These are phyloP conservation scores for Eristalis tenax DNA, from an alignment of 2,888 invertebrate species.

Conservation along the genomic window DNA sequence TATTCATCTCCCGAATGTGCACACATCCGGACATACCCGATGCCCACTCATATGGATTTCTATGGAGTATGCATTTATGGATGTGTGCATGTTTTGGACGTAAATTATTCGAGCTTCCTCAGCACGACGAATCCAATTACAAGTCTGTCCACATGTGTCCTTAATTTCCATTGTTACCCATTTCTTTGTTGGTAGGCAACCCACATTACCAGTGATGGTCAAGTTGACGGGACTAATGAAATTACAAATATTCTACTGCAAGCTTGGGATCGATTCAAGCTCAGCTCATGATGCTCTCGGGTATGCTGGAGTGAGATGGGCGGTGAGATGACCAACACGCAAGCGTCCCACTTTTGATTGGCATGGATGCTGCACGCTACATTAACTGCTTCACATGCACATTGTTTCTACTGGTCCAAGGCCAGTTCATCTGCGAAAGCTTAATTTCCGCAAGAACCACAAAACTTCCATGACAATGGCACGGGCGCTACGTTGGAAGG, in stretches of 20 bases:
- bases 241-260: conserved; percentile 43
- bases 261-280: conserved; percentile 19
- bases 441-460: conserved; percentile 67
- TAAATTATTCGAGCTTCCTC: neutral
- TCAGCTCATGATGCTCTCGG: neutral
- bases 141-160: conserved; percentile 32
- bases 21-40: neutral
- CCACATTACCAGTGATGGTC: conserved; percentile 10
- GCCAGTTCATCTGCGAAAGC: conserved; percentile 60
- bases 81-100: neutral
- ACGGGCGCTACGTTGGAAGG: neutral
- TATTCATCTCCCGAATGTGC: neutral
- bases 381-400: conserved; percentile 38
- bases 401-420: conserved; percentile 26
- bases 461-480: conserved; percentile 34
- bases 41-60: neutral
- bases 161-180: conserved; percentile 9
- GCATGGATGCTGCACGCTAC: conserved; percentile 40
- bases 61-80: neutral
- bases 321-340: neutral
- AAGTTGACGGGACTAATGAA: conserved; percentile 46
- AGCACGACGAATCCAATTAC: conserved; percentile 41
- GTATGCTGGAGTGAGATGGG: neutral
- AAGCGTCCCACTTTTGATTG: conserved; percentile 29
- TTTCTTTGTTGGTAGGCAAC: neutral